Percentiles rank a stretch among this genome's conserved stretches.
Evolutionary conservation across 2,113 vertebrate genomes (phyloP).

Genomic region (Sinocyclocheilus anshuiensis): DNA sequence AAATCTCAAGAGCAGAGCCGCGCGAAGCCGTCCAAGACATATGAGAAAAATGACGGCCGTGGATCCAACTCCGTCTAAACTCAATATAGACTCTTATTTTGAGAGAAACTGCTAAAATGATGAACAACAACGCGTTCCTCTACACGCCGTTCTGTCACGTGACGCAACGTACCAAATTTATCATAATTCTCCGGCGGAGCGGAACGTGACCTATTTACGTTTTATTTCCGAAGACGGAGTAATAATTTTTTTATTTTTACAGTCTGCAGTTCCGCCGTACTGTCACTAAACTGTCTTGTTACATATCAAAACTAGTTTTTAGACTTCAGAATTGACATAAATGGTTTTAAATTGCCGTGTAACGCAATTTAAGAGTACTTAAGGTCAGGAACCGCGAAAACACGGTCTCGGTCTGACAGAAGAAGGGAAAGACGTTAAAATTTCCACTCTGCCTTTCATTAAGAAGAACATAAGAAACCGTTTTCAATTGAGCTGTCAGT

Average conservation of each 20-base stretch:
- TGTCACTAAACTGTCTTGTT: slow-evolving; percentile 21
- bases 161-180: neutral
- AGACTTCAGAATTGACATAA: slow-evolving; percentile 27
- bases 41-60: too few species aligned
- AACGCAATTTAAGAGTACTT: neutral
- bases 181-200: neutral
- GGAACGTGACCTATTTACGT: slow-evolving; percentile 7
- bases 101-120: neutral
- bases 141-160: neutral
- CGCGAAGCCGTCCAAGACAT: too few species aligned
- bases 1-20: neutral
- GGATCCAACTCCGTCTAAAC: neutral
- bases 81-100: neutral
- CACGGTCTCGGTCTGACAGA: neutral
- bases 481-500: slow-evolving; percentile 24
- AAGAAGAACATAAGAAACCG: slow-evolving; percentile 9
- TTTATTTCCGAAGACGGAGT: neutral
- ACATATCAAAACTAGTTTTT: slow-evolving; percentile 17
- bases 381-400: slow-evolving; percentile 24
- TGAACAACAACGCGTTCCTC: neutral
- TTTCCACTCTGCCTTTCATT: slow-evolving; percentile 2
- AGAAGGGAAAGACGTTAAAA: neutral
- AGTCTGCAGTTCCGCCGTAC: neutral
- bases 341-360: slow-evolving; percentile 6
- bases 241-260: neutral